A percentile compares a stretch with the other conserved stretches of the same genome.
Conservation (phyloP, 53 echinoderm and acorn worm genomes). For the Holothuria scabra region DNA sequence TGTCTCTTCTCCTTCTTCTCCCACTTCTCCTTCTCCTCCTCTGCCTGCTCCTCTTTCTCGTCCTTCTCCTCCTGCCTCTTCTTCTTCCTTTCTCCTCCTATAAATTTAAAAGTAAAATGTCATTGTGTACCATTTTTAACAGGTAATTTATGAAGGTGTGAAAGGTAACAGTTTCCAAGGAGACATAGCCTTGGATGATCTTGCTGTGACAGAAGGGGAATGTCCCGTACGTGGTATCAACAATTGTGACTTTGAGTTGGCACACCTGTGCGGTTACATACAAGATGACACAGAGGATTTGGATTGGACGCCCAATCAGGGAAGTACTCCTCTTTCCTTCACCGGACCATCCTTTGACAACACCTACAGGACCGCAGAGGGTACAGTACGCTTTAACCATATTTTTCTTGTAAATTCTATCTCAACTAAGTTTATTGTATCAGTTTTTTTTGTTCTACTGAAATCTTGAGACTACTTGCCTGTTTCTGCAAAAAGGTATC, state of each 20-base stretch:
- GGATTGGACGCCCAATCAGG: slow-evolving; percentile 62
- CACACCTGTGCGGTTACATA: slow-evolving; percentile 58
- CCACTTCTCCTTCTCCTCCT: no score
- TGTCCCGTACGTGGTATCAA: slow-evolving; percentile 57
- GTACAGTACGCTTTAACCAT: slow-evolving; percentile 13
- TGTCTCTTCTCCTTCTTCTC: no score
- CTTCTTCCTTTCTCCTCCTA: no score
- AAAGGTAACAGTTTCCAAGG: slow-evolving; percentile 45
- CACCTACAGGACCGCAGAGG: slow-evolving; percentile 68
- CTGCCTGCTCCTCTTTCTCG: no score
- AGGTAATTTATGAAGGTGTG: slow-evolving; percentile 62
- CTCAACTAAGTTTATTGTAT: no score
- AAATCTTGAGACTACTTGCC: no score
- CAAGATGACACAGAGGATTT: slow-evolving; percentile 72
- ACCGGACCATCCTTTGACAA: slow-evolving; percentile 79
- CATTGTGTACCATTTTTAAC: background rate
- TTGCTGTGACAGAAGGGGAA: slow-evolving; percentile 17
- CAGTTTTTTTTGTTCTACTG: no score
- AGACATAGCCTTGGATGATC: slow-evolving; percentile 68
- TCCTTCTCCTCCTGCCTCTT: no score
- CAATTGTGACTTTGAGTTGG: slow-evolving; percentile 64
- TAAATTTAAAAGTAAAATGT: no score
- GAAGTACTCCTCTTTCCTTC: slow-evolving; percentile 47
- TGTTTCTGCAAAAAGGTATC: no score
- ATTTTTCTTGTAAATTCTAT: no score